A percentile compares a stretch with the other conserved stretches of the same genome.
Conservation (phyloP, 2,888 invertebrate species). For the Hipparchia sbordonii region DNA sequence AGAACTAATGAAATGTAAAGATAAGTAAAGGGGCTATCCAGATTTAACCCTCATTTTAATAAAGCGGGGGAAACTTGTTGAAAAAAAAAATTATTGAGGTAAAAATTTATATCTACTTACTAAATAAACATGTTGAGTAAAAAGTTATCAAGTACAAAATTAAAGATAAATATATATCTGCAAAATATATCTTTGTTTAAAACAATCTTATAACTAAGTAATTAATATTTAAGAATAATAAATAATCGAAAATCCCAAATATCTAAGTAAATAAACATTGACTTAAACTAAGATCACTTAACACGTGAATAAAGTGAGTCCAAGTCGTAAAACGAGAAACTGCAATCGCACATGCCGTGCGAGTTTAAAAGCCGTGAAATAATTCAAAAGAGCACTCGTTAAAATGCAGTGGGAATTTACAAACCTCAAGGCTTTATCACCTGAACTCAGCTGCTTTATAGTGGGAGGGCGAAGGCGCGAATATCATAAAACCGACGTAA, state of each 20-base stretch:
- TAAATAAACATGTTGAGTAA: too few relatives aligned
- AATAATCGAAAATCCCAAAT: not conserved
- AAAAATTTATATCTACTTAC: not conserved
- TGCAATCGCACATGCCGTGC: conserved; percentile 59
- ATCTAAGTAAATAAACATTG: not conserved
- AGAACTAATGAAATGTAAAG: conserved; percentile 37
- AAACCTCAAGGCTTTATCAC: conserved; percentile 73
- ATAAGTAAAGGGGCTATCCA: conserved; percentile 53
- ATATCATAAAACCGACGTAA: conserved; percentile 59
- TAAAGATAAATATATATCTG: too few relatives aligned
- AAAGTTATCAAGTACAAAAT: too few relatives aligned
- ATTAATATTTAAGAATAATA: too few relatives aligned
- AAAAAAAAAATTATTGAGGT: conserved; percentile 51
- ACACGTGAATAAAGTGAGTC: conserved; percentile 35
- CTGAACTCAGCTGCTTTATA: conserved; percentile 63
- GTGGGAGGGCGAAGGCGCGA: conserved; percentile 20
- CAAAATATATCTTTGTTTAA: too few relatives aligned
- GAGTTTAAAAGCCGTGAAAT: conserved; percentile 73
- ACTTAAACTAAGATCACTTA: conserved; percentile 16
- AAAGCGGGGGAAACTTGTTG: conserved; percentile 53
- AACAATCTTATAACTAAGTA: too few relatives aligned
- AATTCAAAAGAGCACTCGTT: conserved; percentile 75
- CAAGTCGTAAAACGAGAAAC: conserved; percentile 58
- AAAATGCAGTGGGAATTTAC: conserved; percentile 71
- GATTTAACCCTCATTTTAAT: conserved; percentile 52